These are phyloP conservation scores for Reinhardtius hippoglossoides DNA, from an alignment of 2,113 vertebrate genomes.

Conservation along the genomic window DNA sequence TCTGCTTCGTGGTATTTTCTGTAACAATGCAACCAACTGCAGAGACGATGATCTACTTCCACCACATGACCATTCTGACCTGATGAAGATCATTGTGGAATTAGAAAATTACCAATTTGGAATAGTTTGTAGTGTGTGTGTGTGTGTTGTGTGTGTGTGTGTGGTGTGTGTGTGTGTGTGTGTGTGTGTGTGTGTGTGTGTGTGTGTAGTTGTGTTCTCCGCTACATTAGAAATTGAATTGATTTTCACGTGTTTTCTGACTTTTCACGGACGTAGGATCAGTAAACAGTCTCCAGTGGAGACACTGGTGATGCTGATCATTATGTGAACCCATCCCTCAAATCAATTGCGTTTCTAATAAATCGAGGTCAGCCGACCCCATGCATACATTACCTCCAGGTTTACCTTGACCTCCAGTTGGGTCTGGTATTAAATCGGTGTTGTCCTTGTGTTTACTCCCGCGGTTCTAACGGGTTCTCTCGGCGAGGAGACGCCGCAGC, in stretches of 20 bases:
- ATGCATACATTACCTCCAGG: constrained; percentile 18
- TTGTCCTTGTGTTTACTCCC: constrained; percentile 17
- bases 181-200: too few relatives aligned
- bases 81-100: too few relatives aligned
- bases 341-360: not conserved
- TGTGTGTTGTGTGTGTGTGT: too few relatives aligned
- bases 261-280: not conserved
- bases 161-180: too few relatives aligned
- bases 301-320: not conserved
- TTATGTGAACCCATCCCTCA: not conserved
- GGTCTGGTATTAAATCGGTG: not conserved
- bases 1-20: too few relatives aligned
- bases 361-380: constrained; percentile 22
- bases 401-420: constrained; percentile 19
- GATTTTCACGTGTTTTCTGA: not conserved
- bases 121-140: too few relatives aligned
- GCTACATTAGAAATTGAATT: not conserved
- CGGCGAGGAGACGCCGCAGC: not conserved
- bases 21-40: too few relatives aligned
- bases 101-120: too few relatives aligned
- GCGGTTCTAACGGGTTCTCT: not conserved
- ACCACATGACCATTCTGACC: too few relatives aligned
- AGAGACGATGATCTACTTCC: too few relatives aligned
- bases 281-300: not conserved
- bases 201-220: too few relatives aligned